Evolutionary conservation across 2,113 vertebrate species (phyloP), one percentile per base, ranked within the genome.

Genomic region (Calypte anna): DNA sequence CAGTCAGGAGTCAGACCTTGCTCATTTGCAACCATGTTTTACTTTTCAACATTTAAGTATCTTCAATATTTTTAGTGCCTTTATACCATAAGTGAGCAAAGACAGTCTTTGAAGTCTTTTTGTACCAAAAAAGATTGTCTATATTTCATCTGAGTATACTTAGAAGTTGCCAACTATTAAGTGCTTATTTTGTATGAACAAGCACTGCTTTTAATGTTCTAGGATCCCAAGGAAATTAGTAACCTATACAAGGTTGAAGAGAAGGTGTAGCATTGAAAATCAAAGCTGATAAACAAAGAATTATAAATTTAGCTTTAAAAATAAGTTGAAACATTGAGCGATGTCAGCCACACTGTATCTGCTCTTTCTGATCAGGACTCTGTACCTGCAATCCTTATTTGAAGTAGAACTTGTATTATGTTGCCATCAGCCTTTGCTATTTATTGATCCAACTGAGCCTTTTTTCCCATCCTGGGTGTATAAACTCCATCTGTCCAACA

Each of bases 401-500:
- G 72, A 67, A 68, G 48, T 31, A 86, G 57, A 83, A 81, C 43
- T 66, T 80, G 16, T 77, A 86, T 78, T 38, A 40, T 53, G 61
- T 86, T 80, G 64, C 94, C 64, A 48, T 96, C 69, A 90, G 91
- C 55, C 75, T 88, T 90, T 69, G 50, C 82, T 90, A 91, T 85
- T 93, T 51, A 86, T 59, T 14, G 73, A 55, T 63, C 44, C 64
- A 81, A 10, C 55, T 27, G 80, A 92, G 57, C 48, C 63, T 70
- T 94, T 94, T 61, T 78, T 59, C 40, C 44, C 86, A 40, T 95
- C 80, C 61, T 92, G 94, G 86, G 82, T 88, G 68, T 72, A 88
- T 51, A 77, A 94, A 78, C 44, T 38, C 92, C 95, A 94, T 96
- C 91, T 96, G 95, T 85, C 61, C 74, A 75, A 48, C 44, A 75